A percentile compares a stretch with the other conserved stretches of the same genome.
These are phyloP conservation scores for Myiothlypis chrysogaster DNA, from an alignment of 2,797 vertebrate species.

Conservation along the genomic window DNA sequence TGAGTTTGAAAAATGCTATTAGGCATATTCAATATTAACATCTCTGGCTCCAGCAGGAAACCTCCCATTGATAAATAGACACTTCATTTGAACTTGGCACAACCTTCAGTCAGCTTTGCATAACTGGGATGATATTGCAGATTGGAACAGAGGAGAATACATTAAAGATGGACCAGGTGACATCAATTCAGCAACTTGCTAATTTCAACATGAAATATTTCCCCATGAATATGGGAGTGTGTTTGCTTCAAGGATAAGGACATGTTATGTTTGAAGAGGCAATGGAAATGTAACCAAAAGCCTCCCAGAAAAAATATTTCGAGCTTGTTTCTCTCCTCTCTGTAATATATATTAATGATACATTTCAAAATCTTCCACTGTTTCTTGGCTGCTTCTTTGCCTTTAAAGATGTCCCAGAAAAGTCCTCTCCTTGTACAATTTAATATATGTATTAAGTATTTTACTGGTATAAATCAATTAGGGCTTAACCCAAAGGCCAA, in stretches of 20 bases:
- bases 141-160: background rate
- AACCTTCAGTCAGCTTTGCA: slow-evolving; percentile 54
- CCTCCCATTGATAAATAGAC: slow-evolving; percentile 46
- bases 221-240: background rate
- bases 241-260: background rate
- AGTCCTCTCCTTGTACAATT: background rate
- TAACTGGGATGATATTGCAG: slow-evolving; percentile 19
- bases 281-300: background rate
- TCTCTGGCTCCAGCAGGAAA: slow-evolving; percentile 43
- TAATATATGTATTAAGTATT: slow-evolving; percentile 2
- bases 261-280: background rate
- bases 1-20: slow-evolving; percentile 46
- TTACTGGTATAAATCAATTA: slow-evolving; percentile 17
- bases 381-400: background rate
- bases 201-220: slow-evolving; percentile 35
- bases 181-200: slow-evolving; percentile 3
- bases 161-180: slow-evolving; percentile 1
- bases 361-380: background rate
- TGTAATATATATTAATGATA: background rate
- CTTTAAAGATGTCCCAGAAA: background rate
- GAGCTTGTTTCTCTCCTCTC: background rate
- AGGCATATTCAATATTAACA: slow-evolving; percentile 60
- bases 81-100: slow-evolving; percentile 65
- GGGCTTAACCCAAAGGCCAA: slow-evolving; percentile 22
- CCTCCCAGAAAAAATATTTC: background rate